Conservation (phyloP, 1,140 invertebrate genomes). For the Pomacea maculata region DNA sequence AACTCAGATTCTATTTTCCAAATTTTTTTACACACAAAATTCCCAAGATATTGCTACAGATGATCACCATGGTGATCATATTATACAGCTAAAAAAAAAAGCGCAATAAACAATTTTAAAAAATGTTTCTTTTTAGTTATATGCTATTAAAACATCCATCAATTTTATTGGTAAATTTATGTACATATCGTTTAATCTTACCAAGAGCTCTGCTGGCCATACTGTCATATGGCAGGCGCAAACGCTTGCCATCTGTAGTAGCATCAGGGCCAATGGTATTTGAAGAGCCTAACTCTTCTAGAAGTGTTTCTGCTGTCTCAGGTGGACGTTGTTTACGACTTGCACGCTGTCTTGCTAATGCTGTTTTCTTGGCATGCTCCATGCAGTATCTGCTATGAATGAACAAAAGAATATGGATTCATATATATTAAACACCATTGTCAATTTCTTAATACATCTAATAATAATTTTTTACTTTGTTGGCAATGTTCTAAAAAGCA, state of each 20-base stretch:
- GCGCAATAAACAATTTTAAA: not conserved
- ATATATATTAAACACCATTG: no score
- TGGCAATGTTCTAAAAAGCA: no score
- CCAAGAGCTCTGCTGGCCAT: conserved; percentile 53
- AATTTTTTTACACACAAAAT: not conserved
- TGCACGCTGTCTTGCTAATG: conserved; percentile 70
- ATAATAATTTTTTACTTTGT: no score
- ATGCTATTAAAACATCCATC: not conserved
- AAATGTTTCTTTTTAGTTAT: not conserved
- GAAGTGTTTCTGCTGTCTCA: conserved; percentile 72
- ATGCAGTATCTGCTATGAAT: conserved; percentile 71
- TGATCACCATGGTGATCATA: not conserved
- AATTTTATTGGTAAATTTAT: not conserved
- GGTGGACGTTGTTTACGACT: conserved; percentile 69
- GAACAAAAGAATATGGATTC: not conserved
- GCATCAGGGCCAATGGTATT: conserved; percentile 24
- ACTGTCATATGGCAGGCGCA: conserved; percentile 31
- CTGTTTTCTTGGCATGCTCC: conserved; percentile 73
- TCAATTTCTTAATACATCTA: no score
- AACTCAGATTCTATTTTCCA: no score
- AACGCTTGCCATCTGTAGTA: conserved; percentile 13
- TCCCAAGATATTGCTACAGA: not conserved
- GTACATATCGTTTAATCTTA: conserved; percentile 20
- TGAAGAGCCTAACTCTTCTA: conserved; percentile 63
- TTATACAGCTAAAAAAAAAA: not conserved